Base-by-base conservation (phyloP, 2,113 vertebrate genomes). In the Macrotus californicus region DNA sequence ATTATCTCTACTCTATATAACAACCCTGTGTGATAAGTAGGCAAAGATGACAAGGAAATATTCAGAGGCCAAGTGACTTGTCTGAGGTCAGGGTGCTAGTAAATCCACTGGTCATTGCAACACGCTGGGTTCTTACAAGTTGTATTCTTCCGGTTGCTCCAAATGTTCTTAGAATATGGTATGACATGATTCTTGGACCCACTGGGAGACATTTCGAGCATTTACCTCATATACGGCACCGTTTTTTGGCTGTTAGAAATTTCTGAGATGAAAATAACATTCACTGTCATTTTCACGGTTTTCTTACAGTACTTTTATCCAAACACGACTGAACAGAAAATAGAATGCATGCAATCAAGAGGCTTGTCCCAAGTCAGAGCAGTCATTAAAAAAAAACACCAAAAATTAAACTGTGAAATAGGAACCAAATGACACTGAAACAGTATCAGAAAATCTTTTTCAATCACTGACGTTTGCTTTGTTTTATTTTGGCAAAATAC, bases 281-380 rank as follows among this genome's bases (percentile, higher is more conserved):
- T 76, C 34, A 5, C 39, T 54, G 76, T 79, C 22, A 67, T 54
- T 82, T 50, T 72, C 41, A 91, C n/a, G 31, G 54, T 69, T 75
- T 94, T 79, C 75, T 76, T 81, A 93, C 1, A 36, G n/a, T 76
- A 77, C 14, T 89, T 83, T 75, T 56, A 61, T 22, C 41, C 86
- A 97, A 61, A 88, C 11, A 54, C 56, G 64, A 96, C 56, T 81
- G 50, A 93, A 94, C 46, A 90, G 76, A 96, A 93, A 92, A 73
- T 29, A 92, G 79, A 73, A 91, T 1, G 6, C 31, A 67, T 75
- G 72, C 18, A 34, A 39, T 85, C 93, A 96, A 64, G 43, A 66
- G 79, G 52, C n/a, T 36, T 75, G 14, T 87, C 80, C 39, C 87
- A 86, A 19, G 36, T 61, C 48, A 89, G 29, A 31, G 22, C 56